Conservation (phyloP, 2,888 invertebrate genomes). For the Apodemia duryi region DNA sequence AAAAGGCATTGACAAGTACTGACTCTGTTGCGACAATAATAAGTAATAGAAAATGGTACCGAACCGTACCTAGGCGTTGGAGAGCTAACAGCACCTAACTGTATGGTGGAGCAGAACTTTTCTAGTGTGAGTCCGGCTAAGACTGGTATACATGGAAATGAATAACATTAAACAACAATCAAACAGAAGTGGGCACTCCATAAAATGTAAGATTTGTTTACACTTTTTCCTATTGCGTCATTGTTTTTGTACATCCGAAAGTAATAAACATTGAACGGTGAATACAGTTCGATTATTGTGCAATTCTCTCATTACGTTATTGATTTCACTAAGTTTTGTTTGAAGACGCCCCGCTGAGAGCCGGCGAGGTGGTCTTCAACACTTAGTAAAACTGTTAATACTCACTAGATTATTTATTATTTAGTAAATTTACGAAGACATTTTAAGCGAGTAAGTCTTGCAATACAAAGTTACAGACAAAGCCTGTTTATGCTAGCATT, state of each 20-base stretch:
- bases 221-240: constrained; percentile 32
- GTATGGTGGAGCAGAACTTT: no score
- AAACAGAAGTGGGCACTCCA: background rate
- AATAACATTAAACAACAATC: background rate
- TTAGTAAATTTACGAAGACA: constrained; percentile 34
- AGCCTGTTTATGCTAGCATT: constrained; percentile 38
- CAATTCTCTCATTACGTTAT: constrained; percentile 73
- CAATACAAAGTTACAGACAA: constrained; percentile 39
- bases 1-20: no score
- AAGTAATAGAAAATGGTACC: no score
- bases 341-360: constrained; percentile 57
- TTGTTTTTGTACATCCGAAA: constrained; percentile 41
- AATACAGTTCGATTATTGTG: constrained; percentile 53
- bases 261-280: constrained; percentile 38
- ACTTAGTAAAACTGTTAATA: constrained; percentile 33
- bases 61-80: no score
- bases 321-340: constrained; percentile 68
- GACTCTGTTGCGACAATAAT: no score
- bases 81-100: no score
- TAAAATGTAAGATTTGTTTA: constrained; percentile 15
- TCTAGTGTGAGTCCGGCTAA: no score
- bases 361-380: constrained; percentile 39
- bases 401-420: constrained; percentile 33
- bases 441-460: constrained; percentile 29
- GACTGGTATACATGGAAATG: background rate